A percentile compares a stretch with the other conserved stretches of the same genome.
These are phyloP conservation scores for Theocolax elegans DNA, from an alignment of 1,140 invertebrate genomes.

Conservation along the genomic window DNA sequence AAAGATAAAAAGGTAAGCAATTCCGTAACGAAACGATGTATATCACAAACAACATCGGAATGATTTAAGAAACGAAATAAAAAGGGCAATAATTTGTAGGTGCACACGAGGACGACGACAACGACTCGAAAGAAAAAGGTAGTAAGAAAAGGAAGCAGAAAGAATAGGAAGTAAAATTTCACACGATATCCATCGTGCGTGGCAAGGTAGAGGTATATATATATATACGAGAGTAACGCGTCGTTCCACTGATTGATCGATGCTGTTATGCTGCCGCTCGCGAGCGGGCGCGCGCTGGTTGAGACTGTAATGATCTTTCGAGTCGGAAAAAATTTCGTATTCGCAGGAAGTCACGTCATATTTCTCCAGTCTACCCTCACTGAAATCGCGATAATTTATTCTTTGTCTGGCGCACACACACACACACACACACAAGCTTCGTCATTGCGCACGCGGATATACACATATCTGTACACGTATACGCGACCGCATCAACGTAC, in stretches of 20 bases:
- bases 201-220: neutral
- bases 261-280: neutral
- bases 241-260: constrained; percentile 21
- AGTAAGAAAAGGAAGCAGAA: neutral
- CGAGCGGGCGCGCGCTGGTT: constrained; percentile 5
- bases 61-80: constrained; percentile 4
- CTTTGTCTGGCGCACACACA: constrained; percentile 39
- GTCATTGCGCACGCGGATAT: constrained; percentile 1
- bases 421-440: too few relatives aligned
- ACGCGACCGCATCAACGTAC: neutral
- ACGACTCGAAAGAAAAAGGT: constrained; percentile 1
- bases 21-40: too few relatives aligned
- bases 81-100: neutral
- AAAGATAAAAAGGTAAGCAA: too few relatives aligned
- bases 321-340: constrained; percentile 40
- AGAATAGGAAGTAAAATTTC: constrained; percentile 6
- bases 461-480: too few relatives aligned
- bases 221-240: neutral
- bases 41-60: too few relatives aligned
- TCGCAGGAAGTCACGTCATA: constrained; percentile 43
- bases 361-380: constrained; percentile 35
- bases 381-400: constrained; percentile 45
- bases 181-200: neutral
- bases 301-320: constrained; percentile 38
- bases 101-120: neutral